phyloP scores from a whole-genome alignment of 1,140 invertebrate species.

The Caenorhabditis brenneri region DNA sequence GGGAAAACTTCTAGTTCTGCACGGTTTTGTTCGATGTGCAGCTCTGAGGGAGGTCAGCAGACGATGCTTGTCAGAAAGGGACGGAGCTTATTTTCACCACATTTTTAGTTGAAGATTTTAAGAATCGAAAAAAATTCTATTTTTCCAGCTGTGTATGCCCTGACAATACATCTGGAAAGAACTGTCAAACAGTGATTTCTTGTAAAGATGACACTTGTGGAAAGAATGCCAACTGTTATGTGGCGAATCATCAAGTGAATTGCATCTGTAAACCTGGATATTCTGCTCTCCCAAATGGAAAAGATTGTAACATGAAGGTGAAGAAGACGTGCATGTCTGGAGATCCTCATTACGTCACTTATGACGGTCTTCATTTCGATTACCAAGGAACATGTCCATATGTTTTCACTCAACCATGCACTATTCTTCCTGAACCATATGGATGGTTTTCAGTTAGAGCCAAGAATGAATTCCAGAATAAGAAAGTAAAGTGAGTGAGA shows the following conservation, averaged over 20 bases:
- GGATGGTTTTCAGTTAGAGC: conserved; percentile 42
- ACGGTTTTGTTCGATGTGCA: too few species aligned
- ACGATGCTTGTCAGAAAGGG: too few species aligned
- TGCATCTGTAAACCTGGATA: conserved; percentile 57
- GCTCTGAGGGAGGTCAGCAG: too few species aligned
- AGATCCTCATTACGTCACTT: conserved; percentile 58
- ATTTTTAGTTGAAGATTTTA: background rate
- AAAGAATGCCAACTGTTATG: conserved; percentile 53
- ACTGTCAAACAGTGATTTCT: conserved; percentile 35
- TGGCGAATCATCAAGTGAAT: conserved; percentile 55
- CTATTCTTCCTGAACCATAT: conserved; percentile 31
- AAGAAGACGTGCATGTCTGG: conserved; percentile 50
- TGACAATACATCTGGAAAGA: conserved; percentile 45
- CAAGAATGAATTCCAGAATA: conserved; percentile 42
- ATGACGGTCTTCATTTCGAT: conserved; percentile 56
- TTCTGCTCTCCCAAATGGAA: background rate
- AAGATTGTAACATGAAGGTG: conserved; percentile 32
- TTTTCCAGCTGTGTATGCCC: conserved; percentile 56
- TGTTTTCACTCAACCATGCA: conserved; percentile 52
- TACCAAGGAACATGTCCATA: conserved; percentile 60
- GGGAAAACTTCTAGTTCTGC: too few species aligned
- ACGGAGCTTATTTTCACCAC: too few species aligned
- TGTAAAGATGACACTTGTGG: conserved; percentile 48
- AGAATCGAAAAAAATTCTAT: background rate
- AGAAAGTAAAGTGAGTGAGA: conserved; percentile 33